phyloP scores from a whole-genome alignment of 2,113 vertebrate genomes.

The Petroica traversi region DNA sequence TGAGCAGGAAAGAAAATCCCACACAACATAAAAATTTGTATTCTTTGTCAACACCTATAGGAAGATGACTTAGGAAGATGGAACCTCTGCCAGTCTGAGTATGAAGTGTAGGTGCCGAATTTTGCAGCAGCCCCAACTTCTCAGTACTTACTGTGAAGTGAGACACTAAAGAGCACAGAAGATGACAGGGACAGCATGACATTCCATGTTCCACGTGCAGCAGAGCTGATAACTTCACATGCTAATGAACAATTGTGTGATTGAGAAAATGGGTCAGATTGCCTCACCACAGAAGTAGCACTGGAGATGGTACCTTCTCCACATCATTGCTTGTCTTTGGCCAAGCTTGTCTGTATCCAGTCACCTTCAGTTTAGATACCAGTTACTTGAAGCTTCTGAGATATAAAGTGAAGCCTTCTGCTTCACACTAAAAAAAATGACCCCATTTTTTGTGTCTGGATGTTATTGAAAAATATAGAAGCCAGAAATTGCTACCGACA shows the following conservation, averaged over 20 bases:
- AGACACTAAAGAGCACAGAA: background rate
- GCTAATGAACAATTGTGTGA: background rate
- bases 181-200: background rate
- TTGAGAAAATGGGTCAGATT: background rate
- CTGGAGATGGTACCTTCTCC: background rate
- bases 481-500: background rate
- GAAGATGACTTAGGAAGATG: background rate
- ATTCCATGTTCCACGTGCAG: background rate
- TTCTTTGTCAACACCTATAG: background rate
- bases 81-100: background rate
- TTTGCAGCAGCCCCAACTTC: background rate
- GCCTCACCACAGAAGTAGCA: background rate
- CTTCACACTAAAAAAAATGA: background rate
- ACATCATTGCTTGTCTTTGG: background rate
- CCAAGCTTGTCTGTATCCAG: background rate
- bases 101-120: accelerated
- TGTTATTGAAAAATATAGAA: background rate
- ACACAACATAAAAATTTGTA: background rate
- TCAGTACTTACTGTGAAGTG: background rate
- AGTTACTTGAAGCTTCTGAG: background rate
- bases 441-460: background rate
- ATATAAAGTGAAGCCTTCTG: background rate
- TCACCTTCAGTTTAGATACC: background rate
- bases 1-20: background rate
- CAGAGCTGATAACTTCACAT: background rate